Evolutionary conservation across 1,140 invertebrate species (phyloP).

Genomic region (Euura lappo): DNA sequence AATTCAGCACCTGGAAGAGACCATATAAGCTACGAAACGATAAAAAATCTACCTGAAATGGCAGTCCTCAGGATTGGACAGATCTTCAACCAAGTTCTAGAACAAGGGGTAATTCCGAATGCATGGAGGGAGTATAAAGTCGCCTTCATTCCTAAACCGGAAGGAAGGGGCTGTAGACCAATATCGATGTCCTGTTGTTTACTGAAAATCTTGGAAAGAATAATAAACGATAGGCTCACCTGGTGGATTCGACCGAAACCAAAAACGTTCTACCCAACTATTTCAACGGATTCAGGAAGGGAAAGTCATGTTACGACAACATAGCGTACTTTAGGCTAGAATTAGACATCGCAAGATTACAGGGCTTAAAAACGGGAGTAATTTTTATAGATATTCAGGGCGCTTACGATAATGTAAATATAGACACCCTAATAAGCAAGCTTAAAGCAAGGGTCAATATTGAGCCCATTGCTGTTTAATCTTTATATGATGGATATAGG

Average conservation of each 20-base stretch:
- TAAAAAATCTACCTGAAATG: neutral
- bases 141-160: neutral
- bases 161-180: slow-evolving; percentile 13
- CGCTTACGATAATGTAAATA: slow-evolving; percentile 23
- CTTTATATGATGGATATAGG: too few species aligned
- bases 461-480: too few species aligned
- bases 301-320: slow-evolving; percentile 14
- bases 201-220: slow-evolving; percentile 21
- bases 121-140: neutral
- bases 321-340: neutral
- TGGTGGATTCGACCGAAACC: slow-evolving; percentile 17
- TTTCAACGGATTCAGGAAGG: slow-evolving; percentile 24
- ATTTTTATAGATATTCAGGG: slow-evolving; percentile 23
- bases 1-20: neutral
- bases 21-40: neutral
- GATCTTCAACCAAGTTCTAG: neutral
- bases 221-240: slow-evolving; percentile 16
- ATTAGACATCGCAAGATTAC: neutral
- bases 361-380: neutral
- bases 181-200: slow-evolving; percentile 22
- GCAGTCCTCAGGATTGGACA: neutral
- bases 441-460: too few species aligned
- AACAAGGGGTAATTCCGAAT: neutral
- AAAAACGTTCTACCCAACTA: slow-evolving; percentile 9
- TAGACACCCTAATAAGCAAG: slow-evolving; percentile 6